Base-by-base conservation (phyloP, 23 tunicate species). In the Ascidia mentula region DNA sequence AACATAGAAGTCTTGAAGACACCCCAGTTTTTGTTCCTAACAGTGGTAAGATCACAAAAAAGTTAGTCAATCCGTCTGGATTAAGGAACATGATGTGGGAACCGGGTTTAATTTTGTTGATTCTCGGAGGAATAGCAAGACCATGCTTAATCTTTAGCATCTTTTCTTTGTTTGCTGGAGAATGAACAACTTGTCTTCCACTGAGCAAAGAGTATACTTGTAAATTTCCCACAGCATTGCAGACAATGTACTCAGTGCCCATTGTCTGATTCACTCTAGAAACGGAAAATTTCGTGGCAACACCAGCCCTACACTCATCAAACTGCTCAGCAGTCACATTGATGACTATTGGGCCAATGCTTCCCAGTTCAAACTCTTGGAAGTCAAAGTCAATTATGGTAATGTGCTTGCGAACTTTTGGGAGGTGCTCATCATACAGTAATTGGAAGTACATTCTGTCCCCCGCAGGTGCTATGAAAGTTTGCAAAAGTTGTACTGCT, bases 401-500 rank as follows among this genome's bases (percentile, higher is more conserved):
- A 32, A 90, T 59, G 53, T 90, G 96, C 37, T 83, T 69, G 45
- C 84, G 81, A 30, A 87, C 74, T 34, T 80, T 80, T 0, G 96
- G 96, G 1, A 74, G 79, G 40, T 85, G 86, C 39, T 90, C 88
- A 60, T 80, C 84, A 60, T 39, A 90, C 75, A 90, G 69, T 5
- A 85, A 40, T 89, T 85, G 85, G 69, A 90, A 85, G 78, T 85
- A 80, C 36, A 85, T 73, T 69, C 88, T 79, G 36, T 77, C 84
- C 13, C 89, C 96, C 38, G 74, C 72, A 45, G 79, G 36, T 12
- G 80, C 34, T 18, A 79, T 36, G 6, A 0, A 24, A 15, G 36
- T 18, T 0, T 80, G 77, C 31, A 90, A 15, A 28, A 90, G 31
- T 13, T 59, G 33, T 0, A 69, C 40, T 0, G 82, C 79, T 24